Percentiles rank a stretch among this genome's conserved stretches.
Evolutionary conservation across 2,888 invertebrate genomes (phyloP).

Genomic region (Callyntrura guangdongensis): DNA sequence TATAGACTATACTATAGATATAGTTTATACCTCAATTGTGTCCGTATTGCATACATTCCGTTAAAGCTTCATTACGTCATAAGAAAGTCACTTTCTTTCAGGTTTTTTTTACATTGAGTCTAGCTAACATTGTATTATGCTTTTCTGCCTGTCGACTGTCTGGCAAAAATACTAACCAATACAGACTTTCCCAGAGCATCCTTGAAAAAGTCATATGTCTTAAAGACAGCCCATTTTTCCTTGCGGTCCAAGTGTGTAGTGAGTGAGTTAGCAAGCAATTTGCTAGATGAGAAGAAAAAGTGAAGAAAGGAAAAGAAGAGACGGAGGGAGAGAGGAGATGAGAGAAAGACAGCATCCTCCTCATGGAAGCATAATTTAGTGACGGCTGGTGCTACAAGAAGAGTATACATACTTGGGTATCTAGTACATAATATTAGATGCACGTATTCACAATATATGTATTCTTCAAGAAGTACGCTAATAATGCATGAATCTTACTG

Average conservation of each 20-base stretch:
- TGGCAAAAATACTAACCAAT: no score
- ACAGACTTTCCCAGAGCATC: no score
- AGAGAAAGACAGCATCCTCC: constrained; percentile 10
- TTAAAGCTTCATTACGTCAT: no score
- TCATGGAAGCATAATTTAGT: constrained; percentile 59
- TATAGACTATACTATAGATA: no score
- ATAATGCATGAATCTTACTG: constrained; percentile 34
- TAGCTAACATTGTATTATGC: no score
- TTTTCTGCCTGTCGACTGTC: no score
- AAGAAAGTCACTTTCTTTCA: no score
- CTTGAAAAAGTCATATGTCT: constrained; percentile 41
- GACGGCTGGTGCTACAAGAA: constrained; percentile 21
- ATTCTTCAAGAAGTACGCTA: constrained; percentile 13
- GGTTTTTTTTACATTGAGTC: no score
- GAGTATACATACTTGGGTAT: no score
- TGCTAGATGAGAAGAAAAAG: constrained; percentile 49
- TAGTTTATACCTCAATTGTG: no score
- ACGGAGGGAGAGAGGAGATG: constrained; percentile 31
- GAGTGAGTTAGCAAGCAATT: constrained; percentile 54
- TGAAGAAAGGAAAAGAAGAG: not conserved
- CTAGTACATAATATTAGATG: constrained; percentile 2
- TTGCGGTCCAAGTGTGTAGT: not conserved
- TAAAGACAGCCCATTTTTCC: constrained; percentile 50
- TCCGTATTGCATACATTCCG: no score
- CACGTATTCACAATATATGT: not conserved